Evolutionary conservation across 64 coral and sea anemone genomes (phyloP), one percentile per base, ranked within the genome.

Genomic region (Platygyra sinensis): DNA sequence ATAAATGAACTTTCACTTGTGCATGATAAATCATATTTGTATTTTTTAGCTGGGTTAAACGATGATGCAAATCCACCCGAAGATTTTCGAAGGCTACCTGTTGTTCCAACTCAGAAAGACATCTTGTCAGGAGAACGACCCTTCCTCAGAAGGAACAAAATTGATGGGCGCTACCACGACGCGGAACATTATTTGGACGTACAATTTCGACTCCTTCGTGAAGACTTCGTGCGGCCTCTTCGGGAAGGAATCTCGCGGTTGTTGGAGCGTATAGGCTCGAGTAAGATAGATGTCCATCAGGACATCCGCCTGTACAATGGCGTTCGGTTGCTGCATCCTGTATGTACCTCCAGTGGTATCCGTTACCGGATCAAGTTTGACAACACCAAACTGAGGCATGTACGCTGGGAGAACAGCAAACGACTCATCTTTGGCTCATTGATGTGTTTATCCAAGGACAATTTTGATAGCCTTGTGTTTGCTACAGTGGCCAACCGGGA

Each of bases 121-220:
- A 79, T 95, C 20, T 72, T 80, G 39, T 54, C 62, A 24, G 50
- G 81, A 16, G 69, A 54, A n/a, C 7, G n/a, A 1, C 83, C 89
- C 11, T 95, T 91, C 64, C 76, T 95, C 5, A 36, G 94, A 83
- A 79, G 59, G 52, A 95, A 95, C 76, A 95, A 87, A 62, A 28
- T 85, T 17, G 60, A 75, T 24, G 94, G 89, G 30, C 75, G 74
- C 54, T 95, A 91, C 60, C 22, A 89, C 20, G 28, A 77, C 20
- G 20, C 89, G 17, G 84, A 95, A 31, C 94, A 95, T 82, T 95
- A 95, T 60, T 76, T 95, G 57, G 94, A 95, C 78, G 94, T 95
- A 13, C 93, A 94, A 51, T 94, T 94, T 64, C 93, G 93, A 15
- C 75, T 94, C 72, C 74, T 94, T 18, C 94, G 89, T 25, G 94